Evolutionary conservation across 1,140 invertebrate genomes (phyloP).

Genomic region (Brachionus asplanchnoidis): DNA sequence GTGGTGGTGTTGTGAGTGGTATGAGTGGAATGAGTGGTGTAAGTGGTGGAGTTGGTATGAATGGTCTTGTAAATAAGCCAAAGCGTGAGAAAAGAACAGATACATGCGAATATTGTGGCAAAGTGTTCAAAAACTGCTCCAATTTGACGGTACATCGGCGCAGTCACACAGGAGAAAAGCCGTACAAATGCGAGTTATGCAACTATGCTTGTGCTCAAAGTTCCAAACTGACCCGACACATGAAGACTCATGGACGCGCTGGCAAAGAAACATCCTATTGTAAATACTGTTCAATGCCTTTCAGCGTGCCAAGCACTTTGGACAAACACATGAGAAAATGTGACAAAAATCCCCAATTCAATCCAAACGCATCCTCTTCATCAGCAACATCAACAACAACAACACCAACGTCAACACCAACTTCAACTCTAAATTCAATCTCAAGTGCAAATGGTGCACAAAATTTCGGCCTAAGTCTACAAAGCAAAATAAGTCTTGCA

Average conservation of each 20-base stretch:
- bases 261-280: constrained; percentile 97
- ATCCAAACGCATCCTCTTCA: neutral
- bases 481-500: constrained; percentile 3
- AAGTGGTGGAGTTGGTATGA: neutral
- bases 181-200: constrained; percentile 97
- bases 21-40: neutral
- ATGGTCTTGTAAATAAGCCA: constrained; percentile 54
- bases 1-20: neutral
- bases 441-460: neutral
- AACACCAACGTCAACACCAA: neutral
- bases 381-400: neutral
- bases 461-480: neutral
- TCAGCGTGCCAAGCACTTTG: constrained; percentile 94
- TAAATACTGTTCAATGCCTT: constrained; percentile 98
- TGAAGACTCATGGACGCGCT: constrained; percentile 97
- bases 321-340: constrained; percentile 99
- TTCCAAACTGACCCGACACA: constrained; percentile 95
- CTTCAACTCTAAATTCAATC: neutral
- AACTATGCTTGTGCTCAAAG: constrained; percentile 98
- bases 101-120: constrained; percentile 95
- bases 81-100: constrained; percentile 74
- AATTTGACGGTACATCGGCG: constrained; percentile 92
- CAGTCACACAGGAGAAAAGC: constrained; percentile 96
- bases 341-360: constrained; percentile 73
- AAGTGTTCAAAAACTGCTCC: constrained; percentile 97